phyloP scores from a whole-genome alignment of 2,113 vertebrate species.

The Meles meles region DNA sequence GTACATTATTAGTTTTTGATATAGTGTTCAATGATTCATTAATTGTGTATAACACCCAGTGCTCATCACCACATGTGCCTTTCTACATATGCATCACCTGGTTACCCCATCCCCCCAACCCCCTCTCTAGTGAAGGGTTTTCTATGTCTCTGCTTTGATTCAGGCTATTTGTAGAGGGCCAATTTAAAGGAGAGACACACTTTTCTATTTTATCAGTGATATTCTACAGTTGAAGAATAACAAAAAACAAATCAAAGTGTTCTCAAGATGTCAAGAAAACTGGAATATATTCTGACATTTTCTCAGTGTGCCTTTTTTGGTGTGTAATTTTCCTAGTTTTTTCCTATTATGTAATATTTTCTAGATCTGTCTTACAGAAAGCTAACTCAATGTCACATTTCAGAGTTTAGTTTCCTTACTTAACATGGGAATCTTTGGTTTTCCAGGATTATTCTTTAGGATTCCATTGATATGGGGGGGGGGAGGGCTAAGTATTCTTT shows the following conservation, averaged over 20 bases:
- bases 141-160: background rate
- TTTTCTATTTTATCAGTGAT: constrained; percentile 10
- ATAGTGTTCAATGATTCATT: background rate
- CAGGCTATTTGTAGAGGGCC: background rate
- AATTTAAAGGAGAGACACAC: constrained; percentile 17
- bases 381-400: background rate
- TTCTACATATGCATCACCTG: background rate
- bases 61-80: background rate
- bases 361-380: background rate
- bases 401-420: background rate
- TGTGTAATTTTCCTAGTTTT: background rate
- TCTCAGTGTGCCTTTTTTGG: background rate
- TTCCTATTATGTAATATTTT: background rate
- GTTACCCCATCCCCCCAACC: background rate
- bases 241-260: background rate
- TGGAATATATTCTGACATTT: background rate
- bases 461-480: background rate
- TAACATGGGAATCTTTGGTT: background rate
- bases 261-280: background rate
- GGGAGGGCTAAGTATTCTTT: background rate
- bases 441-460: background rate
- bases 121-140: background rate
- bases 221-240: background rate
- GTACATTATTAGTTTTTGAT: background rate
- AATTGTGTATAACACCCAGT: background rate